phyloP scores from a whole-genome alignment of 2,888 invertebrate genomes.

The Lottia gigantea region DNA sequence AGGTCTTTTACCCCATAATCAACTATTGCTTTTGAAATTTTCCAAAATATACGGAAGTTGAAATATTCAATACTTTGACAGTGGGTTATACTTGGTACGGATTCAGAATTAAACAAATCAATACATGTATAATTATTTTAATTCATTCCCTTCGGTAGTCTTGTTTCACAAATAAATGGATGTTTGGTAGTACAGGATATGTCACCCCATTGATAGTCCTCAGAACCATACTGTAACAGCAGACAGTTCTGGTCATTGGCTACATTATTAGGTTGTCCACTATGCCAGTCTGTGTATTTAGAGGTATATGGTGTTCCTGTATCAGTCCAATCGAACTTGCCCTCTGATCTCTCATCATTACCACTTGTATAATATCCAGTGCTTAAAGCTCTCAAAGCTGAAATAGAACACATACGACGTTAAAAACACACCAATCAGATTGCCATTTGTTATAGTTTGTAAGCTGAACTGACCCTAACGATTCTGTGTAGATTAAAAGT shows the following conservation, averaged over 20 bases:
- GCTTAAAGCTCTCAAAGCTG: conserved; percentile 35
- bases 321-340: conserved; percentile 42
- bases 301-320: conserved; percentile 33
- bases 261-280: conserved; percentile 52
- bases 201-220: conserved; percentile 48
- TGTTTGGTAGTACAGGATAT: conserved; percentile 42
- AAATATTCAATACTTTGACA: too few species aligned
- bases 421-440: too few species aligned
- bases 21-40: too few species aligned
- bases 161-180: conserved; percentile 49
- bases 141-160: neutral
- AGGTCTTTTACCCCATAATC: too few species aligned
- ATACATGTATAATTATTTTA: too few species aligned
- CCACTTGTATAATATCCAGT: conserved; percentile 44
- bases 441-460: too few species aligned
- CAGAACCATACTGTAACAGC: conserved; percentile 41
- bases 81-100: too few species aligned
- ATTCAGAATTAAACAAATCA: too few species aligned
- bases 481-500: too few species aligned
- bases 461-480: too few species aligned
- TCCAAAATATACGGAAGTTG: too few species aligned
- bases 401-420: neutral
- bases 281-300: conserved; percentile 42
- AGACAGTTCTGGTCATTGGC: conserved; percentile 48
- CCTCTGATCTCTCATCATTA: conserved; percentile 39